Evolutionary conservation across 92 coral and sea anemone species (phyloP), one percentile per base, ranked within the genome.

Genomic region (Epizoanthus scotinus): DNA sequence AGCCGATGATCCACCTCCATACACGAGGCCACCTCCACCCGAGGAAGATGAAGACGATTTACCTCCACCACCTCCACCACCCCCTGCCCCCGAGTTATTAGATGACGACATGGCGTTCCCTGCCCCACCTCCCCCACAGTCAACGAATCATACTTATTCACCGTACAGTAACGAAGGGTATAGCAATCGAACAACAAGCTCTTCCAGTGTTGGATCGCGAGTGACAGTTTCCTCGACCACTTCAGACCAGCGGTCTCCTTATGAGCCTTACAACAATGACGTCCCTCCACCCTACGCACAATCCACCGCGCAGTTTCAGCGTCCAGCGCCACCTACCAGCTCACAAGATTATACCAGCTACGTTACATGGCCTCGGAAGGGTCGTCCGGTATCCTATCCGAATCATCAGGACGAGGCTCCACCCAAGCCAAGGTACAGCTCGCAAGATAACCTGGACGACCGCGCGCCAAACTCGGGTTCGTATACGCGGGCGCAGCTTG

Each of bases 11-110:
- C 86, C 65, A 14, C 88, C 89, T n/a, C 90, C 84, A 29, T 84
- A 85, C n/a, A 84, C 72, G 15, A 62, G 86, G 77, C 88, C 92
- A 25, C 94, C 91, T 3, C 86, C 90, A 22, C 92, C 89, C 26
- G 88, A 77, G 8, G 90, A 81, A 25, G 92, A 89, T 6, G 89
- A 84, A 14, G 97, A 89, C 47, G 93, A 82, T 60, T 84, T 87
- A 6, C 94, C 94, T 12, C 93, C 90, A 5, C 97, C 97, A 19
- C 98, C 95, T 2, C 99, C 98, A 9, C 98, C 99, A 38, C 98
- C 97, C 27, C 94, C 94, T 27, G 90, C 87, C 28, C 87, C 84
- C 34, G 92, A 88, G 28, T 82, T 85, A 69, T 59, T 82, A 42
- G 79, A 84, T 69, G 90, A 91, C 22, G 90, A 85, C 73, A 92